Base-by-base conservation (phyloP, 2,888 invertebrate genomes). In the Caenorhabditis becei region DNA sequence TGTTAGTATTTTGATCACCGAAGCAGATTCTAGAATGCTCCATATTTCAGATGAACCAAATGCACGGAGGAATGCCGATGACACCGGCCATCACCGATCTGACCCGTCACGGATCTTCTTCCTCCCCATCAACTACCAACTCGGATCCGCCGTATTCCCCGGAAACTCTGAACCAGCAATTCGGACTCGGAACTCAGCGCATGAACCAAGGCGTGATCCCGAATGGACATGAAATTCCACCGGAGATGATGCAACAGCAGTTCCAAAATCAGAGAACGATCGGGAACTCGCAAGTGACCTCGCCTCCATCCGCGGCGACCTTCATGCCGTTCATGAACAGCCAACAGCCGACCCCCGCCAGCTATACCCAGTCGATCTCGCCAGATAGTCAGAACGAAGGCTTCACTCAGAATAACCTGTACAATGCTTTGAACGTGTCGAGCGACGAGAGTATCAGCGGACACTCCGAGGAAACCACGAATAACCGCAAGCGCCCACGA, bases 21-120 rank as follows among this genome's bases (percentile, higher is more conserved):
- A 16, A 35, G 2, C 28, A 20, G 56, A 35, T 24, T 14, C 28
- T n/a, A n/a, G n/a, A 41, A 41, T 23, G 10, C 1, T 26, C 11
- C 14, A 44, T 56, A 1, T 58, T 77, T 49, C 44, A 70, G 65
- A 41, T 69, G 23, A 18, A 28, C 11, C 56, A 51, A 26, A 26
- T 37, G 28, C 26, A 28, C 11, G 7, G 77, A n/a, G 16, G 89
- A 16, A 83, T 90, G 54, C 90, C 89, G 44, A 89, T 90, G 74
- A 86, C 88, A 20, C 90, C 90, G 51, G 90, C 90, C 11, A 87
- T 91, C 59, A 91, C 90, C 8, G 90, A 90, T 65, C 80, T 88
- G 8, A 87, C 87, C 26, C 89, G 84, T 10, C 87, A 84, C 18
- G 89, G 86, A 23, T 85, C 85, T 4, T 85, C 86, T 7, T 86